These are phyloP conservation scores for Riparia riparia DNA, from an alignment of 2,113 vertebrate genomes.

Conservation along the genomic window DNA sequence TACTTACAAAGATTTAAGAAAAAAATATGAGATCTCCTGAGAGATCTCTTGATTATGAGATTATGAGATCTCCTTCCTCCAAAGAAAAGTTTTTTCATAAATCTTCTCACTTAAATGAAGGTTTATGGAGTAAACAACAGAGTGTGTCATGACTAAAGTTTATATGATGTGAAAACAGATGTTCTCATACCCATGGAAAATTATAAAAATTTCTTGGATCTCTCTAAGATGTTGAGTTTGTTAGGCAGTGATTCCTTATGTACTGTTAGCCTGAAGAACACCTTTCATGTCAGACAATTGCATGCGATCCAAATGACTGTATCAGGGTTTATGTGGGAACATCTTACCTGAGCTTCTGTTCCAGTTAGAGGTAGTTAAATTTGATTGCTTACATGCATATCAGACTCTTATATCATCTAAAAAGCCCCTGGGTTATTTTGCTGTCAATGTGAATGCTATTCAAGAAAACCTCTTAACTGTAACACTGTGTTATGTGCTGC, in stretches of 20 bases:
- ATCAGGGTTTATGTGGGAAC: background rate
- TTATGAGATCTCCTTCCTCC: background rate
- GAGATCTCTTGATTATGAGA: background rate
- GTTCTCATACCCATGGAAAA: background rate
- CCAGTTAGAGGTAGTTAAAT: background rate
- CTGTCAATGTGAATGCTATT: background rate
- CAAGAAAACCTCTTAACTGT: background rate
- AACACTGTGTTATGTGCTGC: fast-evolving
- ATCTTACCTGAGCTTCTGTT: background rate
- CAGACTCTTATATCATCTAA: background rate
- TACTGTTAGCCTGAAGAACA: background rate
- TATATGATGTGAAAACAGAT: background rate
- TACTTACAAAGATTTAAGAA: background rate
- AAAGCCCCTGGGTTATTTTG: background rate
- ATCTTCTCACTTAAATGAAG: background rate
- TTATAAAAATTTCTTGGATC: background rate
- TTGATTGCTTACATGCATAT: background rate
- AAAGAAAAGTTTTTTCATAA: background rate
- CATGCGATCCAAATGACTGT: background rate
- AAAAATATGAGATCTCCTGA: background rate
- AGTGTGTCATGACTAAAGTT: background rate
- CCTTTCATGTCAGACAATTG: background rate
- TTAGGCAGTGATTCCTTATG: background rate
- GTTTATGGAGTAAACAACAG: background rate
- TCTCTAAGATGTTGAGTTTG: background rate